Conservation (phyloP, 2,113 vertebrate genomes). For the Lipophrys pholis region DNA sequence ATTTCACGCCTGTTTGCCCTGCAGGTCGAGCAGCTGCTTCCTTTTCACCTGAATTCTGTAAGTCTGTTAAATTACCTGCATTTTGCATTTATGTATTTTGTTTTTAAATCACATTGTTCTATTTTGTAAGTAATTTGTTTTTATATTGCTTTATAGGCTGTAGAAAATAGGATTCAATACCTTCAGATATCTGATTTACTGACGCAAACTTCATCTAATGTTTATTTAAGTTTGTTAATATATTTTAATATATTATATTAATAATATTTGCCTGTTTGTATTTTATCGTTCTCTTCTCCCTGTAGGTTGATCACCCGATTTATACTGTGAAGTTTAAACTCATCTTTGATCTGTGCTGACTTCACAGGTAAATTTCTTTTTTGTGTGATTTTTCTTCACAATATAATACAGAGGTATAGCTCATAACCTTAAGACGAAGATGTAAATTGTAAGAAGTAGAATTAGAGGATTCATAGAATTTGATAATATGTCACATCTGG, state of each 20-base stretch:
- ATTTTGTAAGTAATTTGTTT: too few species aligned
- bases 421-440: not conserved
- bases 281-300: too few species aligned
- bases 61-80: constrained; percentile 38
- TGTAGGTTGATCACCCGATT: not conserved
- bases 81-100: constrained; percentile 12
- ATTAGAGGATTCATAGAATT: not conserved
- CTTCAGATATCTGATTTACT: too few species aligned
- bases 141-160: too few species aligned
- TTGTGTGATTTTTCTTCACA: not conserved
- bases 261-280: too few species aligned
- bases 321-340: constrained; percentile 36
- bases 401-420: not conserved
- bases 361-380: constrained; percentile 47
- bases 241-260: too few species aligned
- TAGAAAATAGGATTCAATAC: not conserved
- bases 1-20: constrained; percentile 67
- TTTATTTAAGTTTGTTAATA: too few species aligned
- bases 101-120: not conserved
- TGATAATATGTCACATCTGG: not conserved
- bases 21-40: constrained; percentile 57
- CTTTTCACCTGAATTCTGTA: constrained; percentile 66
- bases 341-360: constrained; percentile 40
- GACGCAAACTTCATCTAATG: too few species aligned
- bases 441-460: not conserved